These are phyloP conservation scores for Metellina segmentata DNA, from an alignment of 2,888 invertebrate genomes.

Conservation along the genomic window DNA sequence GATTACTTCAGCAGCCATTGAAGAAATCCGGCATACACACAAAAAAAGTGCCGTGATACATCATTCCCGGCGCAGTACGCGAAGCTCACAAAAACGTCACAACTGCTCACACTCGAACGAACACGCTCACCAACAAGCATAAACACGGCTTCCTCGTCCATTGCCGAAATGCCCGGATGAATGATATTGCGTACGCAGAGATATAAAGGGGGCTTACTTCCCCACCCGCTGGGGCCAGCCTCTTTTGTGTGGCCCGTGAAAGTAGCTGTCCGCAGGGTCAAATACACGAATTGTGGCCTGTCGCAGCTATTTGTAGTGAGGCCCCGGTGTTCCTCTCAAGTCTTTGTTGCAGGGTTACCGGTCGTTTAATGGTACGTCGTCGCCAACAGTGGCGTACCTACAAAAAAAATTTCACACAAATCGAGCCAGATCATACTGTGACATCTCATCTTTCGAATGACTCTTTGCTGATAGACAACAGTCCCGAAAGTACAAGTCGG, in stretches of 20 bases:
- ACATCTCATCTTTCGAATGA: too few relatives aligned
- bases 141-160: conserved; percentile 67
- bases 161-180: conserved; percentile 50
- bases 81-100: conserved; percentile 52
- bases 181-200: conserved; percentile 59
- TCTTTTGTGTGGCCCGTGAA: conserved; percentile 65
- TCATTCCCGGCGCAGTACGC: too few relatives aligned
- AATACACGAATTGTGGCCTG: conserved; percentile 71
- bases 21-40: neutral
- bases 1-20: neutral
- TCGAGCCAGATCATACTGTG: too few relatives aligned
- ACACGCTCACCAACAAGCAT: conserved; percentile 72
- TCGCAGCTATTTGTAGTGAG: conserved; percentile 62
- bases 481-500: too few relatives aligned
- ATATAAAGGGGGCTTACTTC: conserved; percentile 4
- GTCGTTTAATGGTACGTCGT: neutral
- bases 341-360: conserved; percentile 22
- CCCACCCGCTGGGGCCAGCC: conserved; percentile 38
- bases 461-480: too few relatives aligned
- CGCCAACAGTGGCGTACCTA: too few relatives aligned
- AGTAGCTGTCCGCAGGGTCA: conserved; percentile 69
- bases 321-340: conserved; percentile 9
- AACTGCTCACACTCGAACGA: conserved; percentile 64
- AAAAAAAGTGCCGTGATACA: conserved; percentile 23
- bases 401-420: too few relatives aligned